Conservation (phyloP, 2,888 invertebrate genomes). For the Caenorhabditis macrosperma region DNA sequence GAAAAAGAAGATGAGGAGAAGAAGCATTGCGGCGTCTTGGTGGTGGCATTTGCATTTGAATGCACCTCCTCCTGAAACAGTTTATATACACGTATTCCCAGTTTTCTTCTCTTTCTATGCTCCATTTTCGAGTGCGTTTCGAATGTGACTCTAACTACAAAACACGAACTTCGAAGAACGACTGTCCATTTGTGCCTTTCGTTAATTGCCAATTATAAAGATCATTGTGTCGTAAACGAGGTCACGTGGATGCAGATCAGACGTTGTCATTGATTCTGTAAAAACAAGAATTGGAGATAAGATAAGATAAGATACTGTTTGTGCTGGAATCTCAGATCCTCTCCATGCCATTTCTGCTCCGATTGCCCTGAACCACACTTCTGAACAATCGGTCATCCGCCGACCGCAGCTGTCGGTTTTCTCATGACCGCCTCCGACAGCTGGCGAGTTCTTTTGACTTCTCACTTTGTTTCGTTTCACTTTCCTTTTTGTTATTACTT, state of each 20-base stretch:
- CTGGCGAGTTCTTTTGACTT: slow-evolving; percentile 40
- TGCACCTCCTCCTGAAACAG: too few relatives aligned
- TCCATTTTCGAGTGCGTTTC: too few relatives aligned
- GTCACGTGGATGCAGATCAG: too few relatives aligned
- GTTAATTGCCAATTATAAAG: too few relatives aligned
- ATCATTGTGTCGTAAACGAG: too few relatives aligned
- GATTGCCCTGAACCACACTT: too few relatives aligned
- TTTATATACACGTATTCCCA: too few relatives aligned
- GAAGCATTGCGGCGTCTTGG: neutral
- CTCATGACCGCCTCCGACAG: slow-evolving; percentile 16
- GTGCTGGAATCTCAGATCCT: neutral
- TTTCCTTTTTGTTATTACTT: slow-evolving; percentile 37
- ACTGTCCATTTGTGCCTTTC: too few relatives aligned
- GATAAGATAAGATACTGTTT: neutral
- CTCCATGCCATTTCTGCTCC: neutral
- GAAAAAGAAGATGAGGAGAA: neutral
- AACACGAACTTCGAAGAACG: too few relatives aligned
- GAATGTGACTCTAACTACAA: too few relatives aligned
- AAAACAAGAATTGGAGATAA: neutral
- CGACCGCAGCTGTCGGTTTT: slow-evolving; percentile 13
- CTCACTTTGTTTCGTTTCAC: slow-evolving; percentile 11
- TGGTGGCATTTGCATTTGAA: neutral
- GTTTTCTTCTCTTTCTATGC: too few relatives aligned
- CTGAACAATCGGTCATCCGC: slow-evolving; percentile 29
- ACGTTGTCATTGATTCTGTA: too few relatives aligned